These are phyloP conservation scores for Hexactinellida sp. DNA, from an alignment of 37 sponge, comb jelly and placozoan genomes.

Conservation along the genomic window DNA sequence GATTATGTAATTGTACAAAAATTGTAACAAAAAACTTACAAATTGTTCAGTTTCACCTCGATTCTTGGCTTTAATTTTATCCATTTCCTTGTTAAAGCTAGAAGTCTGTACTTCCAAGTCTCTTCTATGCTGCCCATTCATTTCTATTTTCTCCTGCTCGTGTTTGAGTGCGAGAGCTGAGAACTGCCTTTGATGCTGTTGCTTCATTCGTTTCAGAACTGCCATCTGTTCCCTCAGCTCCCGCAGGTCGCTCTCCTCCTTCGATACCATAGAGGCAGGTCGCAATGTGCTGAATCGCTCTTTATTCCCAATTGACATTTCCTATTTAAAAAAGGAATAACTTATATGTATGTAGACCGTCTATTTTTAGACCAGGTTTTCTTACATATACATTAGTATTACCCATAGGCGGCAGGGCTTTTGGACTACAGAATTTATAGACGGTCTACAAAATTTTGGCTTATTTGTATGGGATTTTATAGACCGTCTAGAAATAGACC, in stretches of 20 bases:
- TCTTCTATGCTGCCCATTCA: slow-evolving; percentile 15
- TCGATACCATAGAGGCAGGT: slow-evolving; percentile 66
- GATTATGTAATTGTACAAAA: background rate
- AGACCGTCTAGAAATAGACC: too few relatives aligned
- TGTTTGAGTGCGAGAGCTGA: background rate
- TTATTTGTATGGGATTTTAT: too few relatives aligned
- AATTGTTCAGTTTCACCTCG: background rate
- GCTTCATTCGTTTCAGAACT: slow-evolving; percentile 89
- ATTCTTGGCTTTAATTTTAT: background rate
- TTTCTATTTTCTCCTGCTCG: background rate
- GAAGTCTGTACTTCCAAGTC: background rate
- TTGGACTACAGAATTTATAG: too few relatives aligned
- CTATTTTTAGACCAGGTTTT: too few relatives aligned
- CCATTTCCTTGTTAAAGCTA: background rate
- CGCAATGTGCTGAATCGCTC: slow-evolving; percentile 80
- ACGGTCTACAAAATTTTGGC: too few relatives aligned
- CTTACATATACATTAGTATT: too few relatives aligned
- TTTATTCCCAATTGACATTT: slow-evolving; percentile 12
- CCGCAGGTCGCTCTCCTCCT: slow-evolving; percentile 63
- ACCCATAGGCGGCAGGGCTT: too few relatives aligned
- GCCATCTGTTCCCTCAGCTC: slow-evolving; percentile 90
- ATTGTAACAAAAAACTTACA: background rate
- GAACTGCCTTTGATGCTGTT: slow-evolving; percentile 82
- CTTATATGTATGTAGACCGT: background rate
- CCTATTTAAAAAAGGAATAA: background rate